These are phyloP conservation scores for Nasonovia ribisnigri DNA, from an alignment of 2,888 invertebrate genomes.

Conservation along the genomic window DNA sequence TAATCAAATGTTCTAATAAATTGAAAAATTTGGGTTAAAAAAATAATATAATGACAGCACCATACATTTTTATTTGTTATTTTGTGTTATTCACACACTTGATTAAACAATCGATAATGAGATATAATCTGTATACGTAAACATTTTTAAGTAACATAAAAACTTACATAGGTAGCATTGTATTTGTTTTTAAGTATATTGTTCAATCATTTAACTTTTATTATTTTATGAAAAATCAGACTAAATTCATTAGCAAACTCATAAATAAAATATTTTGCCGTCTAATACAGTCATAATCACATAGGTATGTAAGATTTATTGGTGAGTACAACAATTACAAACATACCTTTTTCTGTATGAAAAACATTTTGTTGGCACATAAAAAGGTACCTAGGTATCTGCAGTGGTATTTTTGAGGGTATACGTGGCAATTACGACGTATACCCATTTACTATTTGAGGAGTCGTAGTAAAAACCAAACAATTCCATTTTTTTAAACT, in stretches of 20 bases:
- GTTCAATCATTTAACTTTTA: not conserved
- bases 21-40: not conserved
- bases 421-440: too few relatives aligned
- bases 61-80: not conserved
- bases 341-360: not conserved
- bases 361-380: not conserved
- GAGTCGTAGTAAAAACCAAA: too few relatives aligned
- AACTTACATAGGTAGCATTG: not conserved
- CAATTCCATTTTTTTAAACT: too few relatives aligned
- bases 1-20: not conserved
- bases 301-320: not conserved
- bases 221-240: not conserved
- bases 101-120: not conserved
- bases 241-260: not conserved
- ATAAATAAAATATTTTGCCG: not conserved
- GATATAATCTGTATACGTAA: not conserved
- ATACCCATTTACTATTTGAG: too few relatives aligned
- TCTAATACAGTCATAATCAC: not conserved
- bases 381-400: not conserved
- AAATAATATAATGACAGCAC: not conserved
- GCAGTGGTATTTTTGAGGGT: too few relatives aligned
- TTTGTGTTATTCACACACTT: not conserved
- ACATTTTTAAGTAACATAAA: not conserved
- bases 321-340: not conserved
- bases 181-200: not conserved